phyloP scores from a whole-genome alignment of 1,140 invertebrate genomes.

The Vollenhovia emeryi region DNA sequence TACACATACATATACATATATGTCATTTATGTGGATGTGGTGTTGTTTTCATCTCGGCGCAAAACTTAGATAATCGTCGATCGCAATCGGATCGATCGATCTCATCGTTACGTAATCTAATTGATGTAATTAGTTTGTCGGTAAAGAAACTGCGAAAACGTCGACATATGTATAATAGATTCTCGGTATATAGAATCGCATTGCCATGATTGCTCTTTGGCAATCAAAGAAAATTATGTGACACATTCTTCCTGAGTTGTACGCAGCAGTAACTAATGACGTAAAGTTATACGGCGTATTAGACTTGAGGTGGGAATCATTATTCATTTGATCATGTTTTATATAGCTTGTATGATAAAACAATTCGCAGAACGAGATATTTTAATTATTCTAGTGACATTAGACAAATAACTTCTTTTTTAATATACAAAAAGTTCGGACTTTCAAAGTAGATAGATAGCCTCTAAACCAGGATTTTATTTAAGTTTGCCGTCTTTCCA shows the following conservation, averaged over 20 bases:
- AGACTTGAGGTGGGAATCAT: neutral
- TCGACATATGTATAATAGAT: slow-evolving; percentile 14
- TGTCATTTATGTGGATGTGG: slow-evolving; percentile 12
- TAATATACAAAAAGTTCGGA: neutral
- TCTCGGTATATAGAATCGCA: slow-evolving; percentile 2
- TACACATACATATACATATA: neutral
- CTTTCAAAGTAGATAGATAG: neutral
- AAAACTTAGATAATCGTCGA: neutral
- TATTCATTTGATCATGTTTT: neutral
- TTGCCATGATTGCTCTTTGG: neutral
- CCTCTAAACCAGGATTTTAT: neutral
- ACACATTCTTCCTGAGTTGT: neutral
- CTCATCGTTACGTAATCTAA: slow-evolving; percentile 24
- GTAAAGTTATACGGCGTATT: neutral
- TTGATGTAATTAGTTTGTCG: slow-evolving; percentile 17
- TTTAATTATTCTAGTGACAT: neutral
- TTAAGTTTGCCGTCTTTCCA: neutral
- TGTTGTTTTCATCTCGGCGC: neutral
- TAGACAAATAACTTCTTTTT: neutral
- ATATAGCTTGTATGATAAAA: neutral
- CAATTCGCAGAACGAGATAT: neutral
- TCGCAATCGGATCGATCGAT: neutral
- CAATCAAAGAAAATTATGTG: neutral
- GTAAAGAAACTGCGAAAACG: slow-evolving; percentile 1
- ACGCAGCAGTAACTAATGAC: neutral